Evolutionary conservation across 2,113 vertebrate species (phyloP).

Genomic region (Cyanistes caeruleus): DNA sequence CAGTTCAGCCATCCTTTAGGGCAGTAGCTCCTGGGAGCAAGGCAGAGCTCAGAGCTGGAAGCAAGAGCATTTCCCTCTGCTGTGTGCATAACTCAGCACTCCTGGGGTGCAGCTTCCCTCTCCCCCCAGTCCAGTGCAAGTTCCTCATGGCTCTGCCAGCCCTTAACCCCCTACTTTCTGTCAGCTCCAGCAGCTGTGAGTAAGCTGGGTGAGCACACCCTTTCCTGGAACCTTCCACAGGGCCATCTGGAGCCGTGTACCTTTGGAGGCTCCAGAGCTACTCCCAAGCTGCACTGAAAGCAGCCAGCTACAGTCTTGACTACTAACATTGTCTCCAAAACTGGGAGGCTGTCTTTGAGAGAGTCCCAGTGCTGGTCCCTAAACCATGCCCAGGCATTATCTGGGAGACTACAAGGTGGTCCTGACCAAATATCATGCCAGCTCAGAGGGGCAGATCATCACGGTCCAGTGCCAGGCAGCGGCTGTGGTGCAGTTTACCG

Average conservation of each 20-base stretch:
- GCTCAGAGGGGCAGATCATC: neutral
- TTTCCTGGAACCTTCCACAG: neutral
- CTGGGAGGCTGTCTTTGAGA: neutral
- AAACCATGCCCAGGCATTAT: neutral
- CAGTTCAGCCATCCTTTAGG: neutral
- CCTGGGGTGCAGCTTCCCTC: neutral
- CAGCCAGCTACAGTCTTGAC: neutral
- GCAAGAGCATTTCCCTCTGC: neutral
- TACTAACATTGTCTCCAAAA: neutral
- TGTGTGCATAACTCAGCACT: neutral
- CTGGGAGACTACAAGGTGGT: neutral
- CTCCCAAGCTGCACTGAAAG: accelerated
- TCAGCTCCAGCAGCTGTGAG: neutral
- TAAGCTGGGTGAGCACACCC: neutral
- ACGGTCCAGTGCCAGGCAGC: accelerated
- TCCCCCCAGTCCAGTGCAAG: accelerated
- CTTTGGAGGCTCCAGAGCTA: neutral
- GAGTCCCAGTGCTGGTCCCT: neutral
- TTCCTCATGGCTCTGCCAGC: neutral
- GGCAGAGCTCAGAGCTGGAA: neutral
- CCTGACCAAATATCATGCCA: neutral
- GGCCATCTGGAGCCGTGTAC: accelerated
- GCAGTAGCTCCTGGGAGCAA: neutral
- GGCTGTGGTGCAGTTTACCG: neutral
- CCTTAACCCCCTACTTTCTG: neutral